These are phyloP conservation scores for Eupsittula cactorum DNA, from an alignment of 2,113 vertebrate genomes.

Conservation along the genomic window DNA sequence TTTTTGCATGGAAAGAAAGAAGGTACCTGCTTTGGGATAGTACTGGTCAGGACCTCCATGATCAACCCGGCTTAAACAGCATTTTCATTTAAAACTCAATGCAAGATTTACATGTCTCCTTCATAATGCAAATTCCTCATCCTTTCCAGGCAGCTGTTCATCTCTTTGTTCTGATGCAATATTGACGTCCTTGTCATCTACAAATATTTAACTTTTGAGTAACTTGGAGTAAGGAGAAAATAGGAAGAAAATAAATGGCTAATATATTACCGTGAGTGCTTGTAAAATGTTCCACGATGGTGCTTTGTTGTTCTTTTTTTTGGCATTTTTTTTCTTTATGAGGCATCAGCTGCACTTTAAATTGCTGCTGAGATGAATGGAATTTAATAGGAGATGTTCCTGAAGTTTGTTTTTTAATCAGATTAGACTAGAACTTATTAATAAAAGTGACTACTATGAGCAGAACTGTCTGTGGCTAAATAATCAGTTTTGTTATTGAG, in stretches of 20 bases:
- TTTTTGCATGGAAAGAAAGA: neutral
- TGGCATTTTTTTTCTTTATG: neutral
- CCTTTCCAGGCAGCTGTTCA: neutral
- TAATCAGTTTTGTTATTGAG: slow-evolving; percentile 38
- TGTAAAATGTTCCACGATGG: neutral
- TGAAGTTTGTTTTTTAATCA: slow-evolving; percentile 47
- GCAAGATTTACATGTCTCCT: neutral
- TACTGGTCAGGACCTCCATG: neutral
- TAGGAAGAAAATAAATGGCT: neutral
- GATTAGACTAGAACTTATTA: slow-evolving; percentile 38
- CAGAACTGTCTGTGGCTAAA: slow-evolving; percentile 36
- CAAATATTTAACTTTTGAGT: neutral
- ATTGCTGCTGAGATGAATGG: slow-evolving; percentile 8
- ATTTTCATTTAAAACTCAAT: neutral
- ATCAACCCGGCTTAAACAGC: neutral
- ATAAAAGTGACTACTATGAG: slow-evolving; percentile 35
- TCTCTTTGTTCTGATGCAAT: neutral
- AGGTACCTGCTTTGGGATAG: rapidly evolving
- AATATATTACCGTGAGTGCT: neutral
- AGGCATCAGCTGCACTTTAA: neutral
- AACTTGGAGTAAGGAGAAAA: neutral
- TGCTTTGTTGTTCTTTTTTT: neutral
- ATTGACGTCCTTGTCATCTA: neutral
- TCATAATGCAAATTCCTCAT: neutral
- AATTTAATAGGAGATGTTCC: neutral